Evolutionary conservation across 2,797 vertebrate genomes (phyloP).

Genomic region (Falco rusticolus): DNA sequence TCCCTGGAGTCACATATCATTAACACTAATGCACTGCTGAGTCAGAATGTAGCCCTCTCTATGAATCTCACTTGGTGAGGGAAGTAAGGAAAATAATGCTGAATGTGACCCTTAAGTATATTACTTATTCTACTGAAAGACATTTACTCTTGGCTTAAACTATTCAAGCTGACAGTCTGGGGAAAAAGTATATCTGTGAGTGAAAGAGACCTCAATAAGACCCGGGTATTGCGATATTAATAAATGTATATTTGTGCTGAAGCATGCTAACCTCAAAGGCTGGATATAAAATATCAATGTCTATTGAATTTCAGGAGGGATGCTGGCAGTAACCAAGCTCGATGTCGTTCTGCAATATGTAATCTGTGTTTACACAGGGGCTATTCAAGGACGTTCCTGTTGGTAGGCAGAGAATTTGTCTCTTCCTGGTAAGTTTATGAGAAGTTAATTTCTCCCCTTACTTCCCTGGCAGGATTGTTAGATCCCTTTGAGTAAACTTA

Average conservation of each 20-base stretch:
- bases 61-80: constrained; percentile 7
- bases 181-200: neutral
- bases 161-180: neutral
- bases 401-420: constrained; percentile 45
- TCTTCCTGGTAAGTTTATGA: constrained; percentile 52
- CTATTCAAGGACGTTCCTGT: constrained; percentile 30
- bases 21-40: neutral
- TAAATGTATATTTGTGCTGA: constrained; percentile 49
- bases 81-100: constrained; percentile 2
- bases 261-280: constrained; percentile 28
- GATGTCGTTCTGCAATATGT: neutral
- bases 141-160: constrained; percentile 12
- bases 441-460: constrained; percentile 6
- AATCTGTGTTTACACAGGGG: constrained; percentile 33
- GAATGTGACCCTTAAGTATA: neutral
- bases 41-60: neutral
- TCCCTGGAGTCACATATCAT: neutral
- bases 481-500: constrained; percentile 7
- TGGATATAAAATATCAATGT: constrained; percentile 53
- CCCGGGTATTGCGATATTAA: neutral
- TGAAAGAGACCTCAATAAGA: neutral
- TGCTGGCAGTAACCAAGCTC: neutral
- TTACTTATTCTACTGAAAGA: neutral
- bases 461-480: neutral
- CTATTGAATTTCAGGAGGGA: constrained; percentile 52